Conservation (phyloP, 2,888 invertebrate genomes). For the Odontocolon sp. region DNA sequence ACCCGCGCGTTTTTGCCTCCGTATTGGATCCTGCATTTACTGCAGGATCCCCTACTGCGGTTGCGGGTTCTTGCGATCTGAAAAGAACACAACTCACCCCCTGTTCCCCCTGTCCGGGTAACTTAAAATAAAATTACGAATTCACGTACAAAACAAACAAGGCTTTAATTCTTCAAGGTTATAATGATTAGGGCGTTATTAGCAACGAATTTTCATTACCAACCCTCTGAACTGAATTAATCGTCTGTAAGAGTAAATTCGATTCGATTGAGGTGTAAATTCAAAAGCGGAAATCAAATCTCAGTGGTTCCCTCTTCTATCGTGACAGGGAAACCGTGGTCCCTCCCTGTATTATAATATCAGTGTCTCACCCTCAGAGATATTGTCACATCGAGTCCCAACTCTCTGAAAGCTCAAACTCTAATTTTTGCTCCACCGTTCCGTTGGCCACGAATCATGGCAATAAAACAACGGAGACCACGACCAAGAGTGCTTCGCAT, state of each 20-base stretch:
- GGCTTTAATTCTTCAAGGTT: background rate
- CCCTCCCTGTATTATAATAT: conserved; percentile 7
- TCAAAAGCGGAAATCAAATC: background rate
- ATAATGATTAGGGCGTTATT: background rate
- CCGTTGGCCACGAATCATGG: no score
- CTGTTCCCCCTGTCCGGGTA: background rate
- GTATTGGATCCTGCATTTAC: conserved; percentile 14
- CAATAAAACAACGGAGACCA: no score
- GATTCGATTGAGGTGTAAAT: background rate
- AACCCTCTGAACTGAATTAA: no score
- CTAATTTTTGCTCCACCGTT: no score
- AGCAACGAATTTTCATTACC: no score
- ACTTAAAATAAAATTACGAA: conserved; percentile 10
- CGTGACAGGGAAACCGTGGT: no score
- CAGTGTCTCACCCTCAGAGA: background rate
- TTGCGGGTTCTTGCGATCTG: conserved; percentile 24
- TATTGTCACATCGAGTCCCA: no score
- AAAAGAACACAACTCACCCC: background rate
- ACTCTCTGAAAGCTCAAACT: no score
- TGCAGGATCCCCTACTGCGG: background rate
- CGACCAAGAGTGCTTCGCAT: conserved; percentile 2
- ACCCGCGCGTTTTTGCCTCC: conserved; percentile 52
- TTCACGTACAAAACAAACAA: conserved; percentile 12
- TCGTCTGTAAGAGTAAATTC: no score
- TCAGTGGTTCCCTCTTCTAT: background rate